Percentiles rank a stretch among this genome's conserved stretches.
Conservation (phyloP, 2,113 vertebrate genomes). For the Mormyrus iriodes region DNA sequence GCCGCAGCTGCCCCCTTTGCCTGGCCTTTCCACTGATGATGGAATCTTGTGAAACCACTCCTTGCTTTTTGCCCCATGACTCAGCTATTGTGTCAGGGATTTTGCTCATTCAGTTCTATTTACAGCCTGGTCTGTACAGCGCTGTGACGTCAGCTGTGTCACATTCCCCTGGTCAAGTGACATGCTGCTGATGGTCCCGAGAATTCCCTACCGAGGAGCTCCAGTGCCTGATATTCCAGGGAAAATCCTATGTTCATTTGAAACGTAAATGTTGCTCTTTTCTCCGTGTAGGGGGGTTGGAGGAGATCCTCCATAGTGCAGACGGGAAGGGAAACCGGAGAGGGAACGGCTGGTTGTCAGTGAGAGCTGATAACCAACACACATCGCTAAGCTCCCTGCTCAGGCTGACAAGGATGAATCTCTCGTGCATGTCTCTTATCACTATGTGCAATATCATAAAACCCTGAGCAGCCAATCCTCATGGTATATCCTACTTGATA, state of each 20-base stretch:
- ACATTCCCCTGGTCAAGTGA: conserved; percentile 19
- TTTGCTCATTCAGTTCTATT: not conserved
- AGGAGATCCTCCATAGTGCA: not conserved
- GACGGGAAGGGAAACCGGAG: not conserved
- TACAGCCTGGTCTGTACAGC: not conserved
- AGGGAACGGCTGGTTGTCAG: not conserved
- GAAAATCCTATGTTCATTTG: not conserved
- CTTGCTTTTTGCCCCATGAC: conserved; percentile 10
- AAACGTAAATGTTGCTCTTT: not conserved
- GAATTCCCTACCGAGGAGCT: not conserved
- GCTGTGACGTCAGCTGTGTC: not conserved
- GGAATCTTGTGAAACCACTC: conserved; percentile 4
- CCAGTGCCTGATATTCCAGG: not conserved
- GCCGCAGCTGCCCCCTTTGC: not conserved
- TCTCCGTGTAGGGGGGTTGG: too few species aligned
- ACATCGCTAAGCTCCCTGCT: not conserved
- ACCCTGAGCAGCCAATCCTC: not conserved
- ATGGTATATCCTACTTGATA: not conserved
- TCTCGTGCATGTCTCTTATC: not conserved
- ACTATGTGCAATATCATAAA: not conserved
- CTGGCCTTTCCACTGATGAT: not conserved
- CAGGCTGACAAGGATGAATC: not conserved
- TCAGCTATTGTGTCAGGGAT: not conserved
- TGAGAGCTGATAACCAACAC: not conserved
- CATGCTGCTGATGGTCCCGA: not conserved